Conservation (phyloP, 2,113 vertebrate species). For the Martes martes region DNA sequence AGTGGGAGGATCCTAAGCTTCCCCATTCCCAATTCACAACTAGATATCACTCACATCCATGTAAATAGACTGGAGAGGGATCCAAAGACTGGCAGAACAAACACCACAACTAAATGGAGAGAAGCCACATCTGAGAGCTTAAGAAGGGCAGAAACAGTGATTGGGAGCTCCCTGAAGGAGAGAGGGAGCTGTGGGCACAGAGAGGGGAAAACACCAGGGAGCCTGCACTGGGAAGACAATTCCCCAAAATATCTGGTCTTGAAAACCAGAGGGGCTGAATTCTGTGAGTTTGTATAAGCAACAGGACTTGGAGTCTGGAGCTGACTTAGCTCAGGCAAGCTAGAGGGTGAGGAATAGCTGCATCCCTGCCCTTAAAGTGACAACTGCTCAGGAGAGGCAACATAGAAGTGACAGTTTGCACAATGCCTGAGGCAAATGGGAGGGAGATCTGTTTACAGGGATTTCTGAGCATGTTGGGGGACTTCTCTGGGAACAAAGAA, state of each 20-base stretch:
- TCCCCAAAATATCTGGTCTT: background rate
- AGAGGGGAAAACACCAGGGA: background rate
- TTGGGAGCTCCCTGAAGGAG: background rate
- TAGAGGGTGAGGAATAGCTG: background rate
- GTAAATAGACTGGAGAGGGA: background rate
- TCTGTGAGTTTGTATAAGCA: background rate
- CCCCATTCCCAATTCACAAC: background rate
- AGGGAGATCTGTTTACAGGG: background rate
- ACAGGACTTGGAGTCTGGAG: background rate
- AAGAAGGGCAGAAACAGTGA: background rate
- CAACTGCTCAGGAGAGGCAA: background rate
- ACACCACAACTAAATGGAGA: background rate
- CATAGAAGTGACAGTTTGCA: background rate
- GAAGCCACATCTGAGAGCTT: background rate
- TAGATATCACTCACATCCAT: background rate
- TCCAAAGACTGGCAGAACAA: background rate
- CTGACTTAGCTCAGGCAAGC: background rate
- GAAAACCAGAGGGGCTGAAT: background rate
- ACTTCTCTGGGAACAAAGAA: background rate
- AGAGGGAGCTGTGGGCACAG: background rate
- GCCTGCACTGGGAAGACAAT: background rate
- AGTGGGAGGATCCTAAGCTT: background rate
- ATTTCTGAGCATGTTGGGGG: background rate
- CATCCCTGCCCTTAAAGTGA: background rate
- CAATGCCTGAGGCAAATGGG: background rate